phyloP scores from a whole-genome alignment of 2,113 vertebrate species.

The Danio rerio region DNA sequence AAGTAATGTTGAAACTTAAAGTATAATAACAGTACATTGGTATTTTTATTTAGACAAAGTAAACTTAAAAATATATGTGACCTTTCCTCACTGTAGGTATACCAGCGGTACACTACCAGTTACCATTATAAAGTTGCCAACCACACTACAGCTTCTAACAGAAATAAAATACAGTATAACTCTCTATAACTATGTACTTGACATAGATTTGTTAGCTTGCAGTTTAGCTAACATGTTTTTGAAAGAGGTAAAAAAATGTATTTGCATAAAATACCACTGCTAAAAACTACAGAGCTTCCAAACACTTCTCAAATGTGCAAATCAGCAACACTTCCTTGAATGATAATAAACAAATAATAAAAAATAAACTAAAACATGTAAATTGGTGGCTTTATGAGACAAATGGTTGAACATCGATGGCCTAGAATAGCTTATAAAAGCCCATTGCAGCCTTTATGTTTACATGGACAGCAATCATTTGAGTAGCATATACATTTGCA shows the following conservation, averaged over 20 bases:
- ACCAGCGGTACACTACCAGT: not conserved
- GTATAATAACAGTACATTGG: too few relatives aligned
- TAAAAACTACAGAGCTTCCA: not conserved
- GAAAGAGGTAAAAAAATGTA: not conserved
- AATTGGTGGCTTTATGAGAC: not conserved
- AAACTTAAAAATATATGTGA: too few relatives aligned
- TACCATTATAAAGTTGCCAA: not conserved
- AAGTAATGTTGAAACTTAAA: too few relatives aligned
- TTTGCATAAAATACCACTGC: not conserved
- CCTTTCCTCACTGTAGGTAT: too few relatives aligned
- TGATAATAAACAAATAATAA: not conserved
- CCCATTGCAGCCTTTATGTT: not conserved
- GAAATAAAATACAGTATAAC: not conserved
- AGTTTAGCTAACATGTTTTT: not conserved
- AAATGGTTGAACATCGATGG: not conserved
- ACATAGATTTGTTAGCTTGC: not conserved
- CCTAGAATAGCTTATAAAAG: not conserved
- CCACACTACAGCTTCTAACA: not conserved
- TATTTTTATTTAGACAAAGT: too few relatives aligned
- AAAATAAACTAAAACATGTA: not conserved
- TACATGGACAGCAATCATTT: slow-evolving; percentile 2
- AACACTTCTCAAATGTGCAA: not conserved
- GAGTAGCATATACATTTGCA: not conserved
- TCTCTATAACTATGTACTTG: not conserved
- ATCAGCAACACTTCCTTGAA: not conserved